A percentile compares a stretch with the other conserved stretches of the same genome.
phyloP scores from a whole-genome alignment of 2,888 invertebrate species.

The Herminia tarsipennalis region DNA sequence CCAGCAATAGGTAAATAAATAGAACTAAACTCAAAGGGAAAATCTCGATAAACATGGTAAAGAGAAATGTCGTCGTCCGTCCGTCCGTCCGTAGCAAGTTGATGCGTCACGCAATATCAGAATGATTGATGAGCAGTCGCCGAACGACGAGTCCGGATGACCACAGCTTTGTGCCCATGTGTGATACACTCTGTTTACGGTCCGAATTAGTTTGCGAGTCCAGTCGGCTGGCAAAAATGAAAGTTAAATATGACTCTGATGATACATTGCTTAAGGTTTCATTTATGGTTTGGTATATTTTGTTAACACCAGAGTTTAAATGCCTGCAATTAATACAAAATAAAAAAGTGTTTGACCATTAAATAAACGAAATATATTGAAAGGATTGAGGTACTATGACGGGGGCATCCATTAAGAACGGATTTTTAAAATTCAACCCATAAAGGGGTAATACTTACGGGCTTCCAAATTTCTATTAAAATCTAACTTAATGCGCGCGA shows the following conservation, averaged over 20 bases:
- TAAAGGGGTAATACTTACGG: no score
- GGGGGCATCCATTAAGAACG: no score
- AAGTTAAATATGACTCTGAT: slow-evolving; percentile 27
- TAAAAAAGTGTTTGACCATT: no score
- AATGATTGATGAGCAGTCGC: slow-evolving; percentile 69
- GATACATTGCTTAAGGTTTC: slow-evolving; percentile 20
- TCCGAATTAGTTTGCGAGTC: slow-evolving; percentile 40
- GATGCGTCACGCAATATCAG: slow-evolving; percentile 78
- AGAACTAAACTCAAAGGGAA: slow-evolving; percentile 18
- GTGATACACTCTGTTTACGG: slow-evolving; percentile 41
- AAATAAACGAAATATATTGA: no score
- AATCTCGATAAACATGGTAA: slow-evolving; percentile 53
- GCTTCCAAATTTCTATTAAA: no score
- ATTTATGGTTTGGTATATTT: slow-evolving; percentile 16
- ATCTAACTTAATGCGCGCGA: no score
- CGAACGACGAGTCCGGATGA: slow-evolving; percentile 49
- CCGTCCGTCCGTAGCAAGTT: slow-evolving; percentile 49
- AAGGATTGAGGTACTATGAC: no score
- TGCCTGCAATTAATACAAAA: background rate
- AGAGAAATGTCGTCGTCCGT: slow-evolving; percentile 56
- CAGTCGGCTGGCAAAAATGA: slow-evolving; percentile 40
- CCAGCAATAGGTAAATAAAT: background rate
- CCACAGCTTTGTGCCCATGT: slow-evolving; percentile 44
- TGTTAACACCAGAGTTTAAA: background rate
- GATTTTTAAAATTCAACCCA: no score